Percentiles rank a stretch among this genome's conserved stretches.
phyloP scores from a whole-genome alignment of 2,797 vertebrate species.

The Chelon auratus region DNA sequence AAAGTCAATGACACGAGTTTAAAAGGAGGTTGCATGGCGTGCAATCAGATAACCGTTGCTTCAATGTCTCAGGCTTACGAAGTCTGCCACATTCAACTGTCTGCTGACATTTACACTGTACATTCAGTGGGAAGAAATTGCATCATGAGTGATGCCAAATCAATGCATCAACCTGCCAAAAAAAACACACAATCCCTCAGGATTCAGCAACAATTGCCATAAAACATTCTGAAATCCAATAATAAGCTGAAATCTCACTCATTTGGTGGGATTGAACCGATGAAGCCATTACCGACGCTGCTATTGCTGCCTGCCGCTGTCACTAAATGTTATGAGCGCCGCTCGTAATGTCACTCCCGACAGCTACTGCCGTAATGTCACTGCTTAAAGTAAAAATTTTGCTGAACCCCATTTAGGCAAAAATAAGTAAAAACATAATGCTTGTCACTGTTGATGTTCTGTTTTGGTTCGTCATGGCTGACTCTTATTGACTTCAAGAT shows the following conservation, averaged over 20 bases:
- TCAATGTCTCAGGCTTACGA: slow-evolving; percentile 31
- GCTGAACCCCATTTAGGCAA: neutral
- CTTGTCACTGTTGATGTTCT: neutral
- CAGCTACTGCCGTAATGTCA: slow-evolving; percentile 10
- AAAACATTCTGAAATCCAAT: slow-evolving; percentile 40
- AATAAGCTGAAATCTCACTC: slow-evolving; percentile 37
- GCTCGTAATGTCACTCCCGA: slow-evolving; percentile 14
- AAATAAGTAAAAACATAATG: neutral
- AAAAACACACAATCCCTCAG: slow-evolving; percentile 32
- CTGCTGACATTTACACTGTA: slow-evolving; percentile 38
- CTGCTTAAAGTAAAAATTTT: slow-evolving; percentile 1
- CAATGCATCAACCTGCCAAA: slow-evolving; percentile 34
- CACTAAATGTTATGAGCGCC: slow-evolving; percentile 24
- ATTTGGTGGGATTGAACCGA: slow-evolving; percentile 40
- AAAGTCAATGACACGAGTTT: neutral
- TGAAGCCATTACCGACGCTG: slow-evolving; percentile 24
- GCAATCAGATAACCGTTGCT: slow-evolving; percentile 40
- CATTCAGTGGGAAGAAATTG: slow-evolving; percentile 17
- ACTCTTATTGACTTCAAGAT: slow-evolving; percentile 10
- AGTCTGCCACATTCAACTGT: slow-evolving; percentile 18
- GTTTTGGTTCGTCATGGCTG: neutral
- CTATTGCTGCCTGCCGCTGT: slow-evolving; percentile 14
- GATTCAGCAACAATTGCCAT: slow-evolving; percentile 19
- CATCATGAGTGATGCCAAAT: slow-evolving; percentile 46
- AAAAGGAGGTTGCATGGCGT: slow-evolving; percentile 17